phyloP scores from a whole-genome alignment of 2,888 invertebrate species.

The Cylindroiulus punctatus region DNA sequence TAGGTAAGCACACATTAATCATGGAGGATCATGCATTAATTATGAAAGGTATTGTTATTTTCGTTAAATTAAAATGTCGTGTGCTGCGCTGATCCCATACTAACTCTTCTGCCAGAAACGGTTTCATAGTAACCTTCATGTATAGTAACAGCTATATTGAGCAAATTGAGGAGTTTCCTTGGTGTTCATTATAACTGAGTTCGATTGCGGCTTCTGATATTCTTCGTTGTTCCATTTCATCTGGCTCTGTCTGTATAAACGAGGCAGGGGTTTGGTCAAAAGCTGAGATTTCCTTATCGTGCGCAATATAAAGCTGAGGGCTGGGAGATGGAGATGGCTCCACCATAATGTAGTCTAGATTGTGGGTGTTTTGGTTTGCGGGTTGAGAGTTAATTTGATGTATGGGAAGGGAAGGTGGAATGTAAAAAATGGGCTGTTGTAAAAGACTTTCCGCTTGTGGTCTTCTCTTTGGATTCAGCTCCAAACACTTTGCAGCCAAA shows the following conservation, averaged over 20 bases:
- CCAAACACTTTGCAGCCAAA: conserved; percentile 30
- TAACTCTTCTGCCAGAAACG: no score
- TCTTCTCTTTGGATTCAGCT: conserved; percentile 39
- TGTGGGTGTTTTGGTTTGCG: background rate
- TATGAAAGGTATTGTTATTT: no score
- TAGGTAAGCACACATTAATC: no score
- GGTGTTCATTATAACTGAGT: background rate
- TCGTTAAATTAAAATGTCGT: no score
- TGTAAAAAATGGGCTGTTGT: background rate
- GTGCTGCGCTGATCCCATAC: no score
- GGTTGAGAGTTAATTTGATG: background rate
- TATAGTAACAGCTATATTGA: no score
- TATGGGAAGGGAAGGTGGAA: background rate
- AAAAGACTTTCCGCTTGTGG: conserved; percentile 19
- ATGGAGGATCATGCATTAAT: no score
- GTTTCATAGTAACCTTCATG: no score
- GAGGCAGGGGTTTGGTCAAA: no score
- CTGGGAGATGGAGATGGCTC: background rate
- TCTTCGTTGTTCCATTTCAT: no score
- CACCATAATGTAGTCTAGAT: background rate
- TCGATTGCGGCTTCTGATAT: background rate
- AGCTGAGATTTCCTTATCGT: background rate
- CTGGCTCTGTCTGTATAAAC: no score
- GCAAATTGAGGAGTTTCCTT: no score
- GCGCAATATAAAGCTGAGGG: background rate